Evolutionary conservation across 1,140 invertebrate species (phyloP).

Genomic region (Lepidurus apus): DNA sequence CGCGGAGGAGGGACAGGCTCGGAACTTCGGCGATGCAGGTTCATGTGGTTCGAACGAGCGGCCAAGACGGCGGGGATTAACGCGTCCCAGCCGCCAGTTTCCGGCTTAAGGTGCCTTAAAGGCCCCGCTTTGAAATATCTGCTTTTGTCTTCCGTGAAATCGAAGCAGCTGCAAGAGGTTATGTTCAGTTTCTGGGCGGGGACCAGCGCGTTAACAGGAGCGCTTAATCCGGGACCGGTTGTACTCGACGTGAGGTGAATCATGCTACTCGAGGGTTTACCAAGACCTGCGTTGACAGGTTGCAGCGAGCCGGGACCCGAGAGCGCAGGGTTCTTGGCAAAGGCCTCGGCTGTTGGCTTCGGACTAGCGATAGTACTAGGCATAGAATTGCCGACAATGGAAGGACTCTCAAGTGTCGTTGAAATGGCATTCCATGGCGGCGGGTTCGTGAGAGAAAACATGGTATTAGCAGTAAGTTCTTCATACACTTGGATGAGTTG

Average conservation of each 20-base stretch:
- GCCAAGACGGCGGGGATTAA: constrained; percentile 30
- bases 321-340: no score
- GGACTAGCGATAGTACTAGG: neutral
- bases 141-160: constrained; percentile 1
- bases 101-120: neutral
- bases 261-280: neutral
- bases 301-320: neutral
- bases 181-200: neutral
- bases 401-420: neutral
- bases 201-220: neutral
- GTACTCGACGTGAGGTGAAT: neutral
- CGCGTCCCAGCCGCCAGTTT: constrained; percentile 29
- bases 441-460: neutral
- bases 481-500: constrained; percentile 3
- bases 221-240: constrained; percentile 7
- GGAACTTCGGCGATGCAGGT: constrained; percentile 1
- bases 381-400: neutral
- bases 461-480: neutral
- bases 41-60: constrained; percentile 22
- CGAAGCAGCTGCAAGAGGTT: constrained; percentile 22
- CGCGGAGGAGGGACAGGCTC: neutral
- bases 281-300: neutral
- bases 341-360: neutral
- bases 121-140: neutral
- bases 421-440: neutral